Base-by-base conservation (phyloP, 2,113 vertebrate genomes). In the Dipodomys merriami region DNA sequence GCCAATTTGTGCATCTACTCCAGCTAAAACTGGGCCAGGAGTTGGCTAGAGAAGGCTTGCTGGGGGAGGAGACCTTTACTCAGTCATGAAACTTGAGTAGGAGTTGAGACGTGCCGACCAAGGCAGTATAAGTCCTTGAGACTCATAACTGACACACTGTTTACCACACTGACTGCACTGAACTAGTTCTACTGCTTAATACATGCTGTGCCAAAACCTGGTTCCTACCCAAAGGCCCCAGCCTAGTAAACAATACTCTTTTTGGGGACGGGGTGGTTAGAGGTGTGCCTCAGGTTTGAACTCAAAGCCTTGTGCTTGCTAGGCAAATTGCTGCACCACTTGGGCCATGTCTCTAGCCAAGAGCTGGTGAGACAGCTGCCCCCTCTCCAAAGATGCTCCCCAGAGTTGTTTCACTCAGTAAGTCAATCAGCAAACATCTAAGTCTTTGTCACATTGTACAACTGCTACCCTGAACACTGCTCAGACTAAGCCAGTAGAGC, bases 21-120 rank as follows among this genome's bases (percentile, higher is more conserved):
- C n/a, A 22, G 46, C 29, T 29, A 8, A 86, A 49, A 22, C 30
- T 33, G 15, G 33, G 29, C 69, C 71, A 57, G 65, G 76, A 69
- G 60, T 90, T 83, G 49, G 16, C 68, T 35, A 69, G 69, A 57
- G 76, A 91, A 82, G 74, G 5, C 19, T 93, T 84, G 53, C 67
- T 16, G 13, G 49, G 3, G 33, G 10, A 76, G 39, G 74, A 76
- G 10, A 67, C 57, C 25, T 93, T 89, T 67, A 74, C 33, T 94
- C 44, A 65, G 35, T 83, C 81, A 53, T 83, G 88, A 91, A 86
- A 88, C 81, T 74, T 93, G 91, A 73, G 35, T 86, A 83, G 77
- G 86, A 95, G 57, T 69, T 39, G 23, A 44, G 80, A 64, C 84
- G 46, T 62, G 65, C 57, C 68, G 76, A 60, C 18, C 57, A 29